These are phyloP conservation scores for Drosophila kurseongensis DNA, from an alignment of 1,140 invertebrate genomes.

Conservation along the genomic window DNA sequence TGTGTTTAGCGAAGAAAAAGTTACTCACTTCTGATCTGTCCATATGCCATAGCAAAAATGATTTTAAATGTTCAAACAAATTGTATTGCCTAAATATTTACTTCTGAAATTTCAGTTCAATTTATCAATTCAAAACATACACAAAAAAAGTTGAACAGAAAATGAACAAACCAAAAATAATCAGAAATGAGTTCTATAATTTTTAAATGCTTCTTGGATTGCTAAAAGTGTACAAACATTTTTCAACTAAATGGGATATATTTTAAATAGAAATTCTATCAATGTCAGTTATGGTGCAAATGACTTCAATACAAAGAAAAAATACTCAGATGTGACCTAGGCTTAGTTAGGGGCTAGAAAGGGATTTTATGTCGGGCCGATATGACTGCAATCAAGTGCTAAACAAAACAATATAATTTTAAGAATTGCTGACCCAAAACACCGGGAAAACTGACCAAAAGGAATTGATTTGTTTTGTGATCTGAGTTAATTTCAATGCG, in stretches of 20 bases:
- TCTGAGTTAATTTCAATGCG: conserved; percentile 1
- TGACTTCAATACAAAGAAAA: conserved; percentile 10
- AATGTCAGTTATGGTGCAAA: conserved; percentile 32
- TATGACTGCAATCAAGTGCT: conserved; percentile 45
- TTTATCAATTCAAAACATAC: not conserved
- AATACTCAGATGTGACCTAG: conserved; percentile 57
- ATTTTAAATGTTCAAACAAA: conserved; percentile 15
- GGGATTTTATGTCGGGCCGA: conserved; percentile 1
- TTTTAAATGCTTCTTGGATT: not conserved
- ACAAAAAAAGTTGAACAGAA: conserved; percentile 1
- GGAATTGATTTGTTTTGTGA: conserved; percentile 56
- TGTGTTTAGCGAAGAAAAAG: conserved; percentile 31
- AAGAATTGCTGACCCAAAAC: conserved; percentile 19
- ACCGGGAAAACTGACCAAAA: conserved; percentile 14
- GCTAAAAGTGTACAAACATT: not conserved
- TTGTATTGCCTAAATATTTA: not conserved
- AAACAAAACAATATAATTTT: conserved; percentile 41
- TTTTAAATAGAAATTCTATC: conserved; percentile 14
- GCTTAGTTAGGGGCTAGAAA: conserved; percentile 15
- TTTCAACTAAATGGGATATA: not conserved
- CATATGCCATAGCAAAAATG: conserved; percentile 50
- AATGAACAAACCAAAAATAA: not conserved
- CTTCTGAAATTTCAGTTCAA: conserved; percentile 3
- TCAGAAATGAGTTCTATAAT: not conserved
- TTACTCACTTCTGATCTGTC: conserved; percentile 47